Evolutionary conservation across 2,888 invertebrate species (phyloP), one percentile per base, ranked within the genome.

Genomic region (Byasa hedistus): DNA sequence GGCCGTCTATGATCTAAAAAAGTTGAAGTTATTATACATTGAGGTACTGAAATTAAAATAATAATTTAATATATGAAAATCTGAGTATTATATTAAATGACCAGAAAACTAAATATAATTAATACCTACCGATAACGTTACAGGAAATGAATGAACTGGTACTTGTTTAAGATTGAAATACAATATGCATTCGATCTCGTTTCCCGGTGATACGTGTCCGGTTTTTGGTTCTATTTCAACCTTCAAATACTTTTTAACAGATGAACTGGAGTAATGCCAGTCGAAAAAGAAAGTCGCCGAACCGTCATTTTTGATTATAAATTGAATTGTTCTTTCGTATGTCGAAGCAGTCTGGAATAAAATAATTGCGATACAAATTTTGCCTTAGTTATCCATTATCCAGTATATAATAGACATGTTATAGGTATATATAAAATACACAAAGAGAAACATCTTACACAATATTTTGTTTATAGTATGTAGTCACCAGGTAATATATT

Each of bases 1-100:
- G 94, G 0, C 96, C 96, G 79, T 94, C 93, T 44, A 92, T 89
- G 67, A 96, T 93, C 95, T 95, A 65, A 44, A 44, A 39, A 44
- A 19, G 32, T n/a, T n/a, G n/a, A n/a, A n/a, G n/a, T 32, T 32
- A 10, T 32, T 1, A 32, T 32, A 32, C 10, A 32, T n/a, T 32
- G 32, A 32, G 10, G 32, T 32, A 32, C 7, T 32, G 7, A 0
- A 7, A 10, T 32, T 32, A 10, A 32, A 32, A 10, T 10, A 32
- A 32, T 32, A 32, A 32, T 32, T n/a, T n/a, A n/a, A n/a, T n/a
- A n/a, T n/a, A n/a, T n/a, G n/a, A n/a, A n/a, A n/a, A n/a, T n/a
- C n/a, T n/a, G n/a, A n/a, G n/a, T 32, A 32, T 32, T 10, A 32
- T 32, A 32, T 32, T 32, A 10, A 32, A 32, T 32, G 32, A 10